phyloP scores from a whole-genome alignment of 2,888 invertebrate species.

The Cephus rjabovi region DNA sequence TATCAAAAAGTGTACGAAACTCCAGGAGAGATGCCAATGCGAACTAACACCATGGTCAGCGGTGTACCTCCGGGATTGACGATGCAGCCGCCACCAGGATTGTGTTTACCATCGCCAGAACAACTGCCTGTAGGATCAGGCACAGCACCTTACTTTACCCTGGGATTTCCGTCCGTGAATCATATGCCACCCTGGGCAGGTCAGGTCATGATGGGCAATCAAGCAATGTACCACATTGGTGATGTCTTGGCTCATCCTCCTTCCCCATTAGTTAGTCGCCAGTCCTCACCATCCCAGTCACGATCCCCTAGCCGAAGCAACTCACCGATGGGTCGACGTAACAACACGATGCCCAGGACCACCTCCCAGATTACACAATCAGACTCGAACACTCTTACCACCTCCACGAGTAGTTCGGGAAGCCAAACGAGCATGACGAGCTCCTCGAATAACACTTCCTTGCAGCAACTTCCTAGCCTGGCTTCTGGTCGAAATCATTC shows the following conservation, averaged over 20 bases:
- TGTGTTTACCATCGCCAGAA: conserved; percentile 58
- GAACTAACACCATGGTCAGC: conserved; percentile 54
- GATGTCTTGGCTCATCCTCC: conserved; percentile 68
- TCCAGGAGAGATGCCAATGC: conserved; percentile 56
- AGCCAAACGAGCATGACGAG: conserved; percentile 58
- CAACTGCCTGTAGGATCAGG: conserved; percentile 56
- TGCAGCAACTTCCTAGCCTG: conserved; percentile 46
- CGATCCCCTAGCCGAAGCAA: conserved; percentile 63
- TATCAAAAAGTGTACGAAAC: conserved; percentile 3
- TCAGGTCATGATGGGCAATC: conserved; percentile 59
- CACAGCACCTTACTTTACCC: conserved; percentile 53
- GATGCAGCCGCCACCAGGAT: conserved; percentile 59
- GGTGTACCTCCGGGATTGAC: conserved; percentile 58
- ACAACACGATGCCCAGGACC: conserved; percentile 65
- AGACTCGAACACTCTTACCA: conserved; percentile 49
- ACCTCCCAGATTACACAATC: conserved; percentile 57
- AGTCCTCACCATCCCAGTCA: conserved; percentile 84
- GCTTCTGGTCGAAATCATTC: conserved; percentile 40
- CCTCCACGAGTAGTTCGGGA: conserved; percentile 53
- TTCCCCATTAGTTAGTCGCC: conserved; percentile 79
- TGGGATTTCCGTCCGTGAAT: conserved; percentile 59
- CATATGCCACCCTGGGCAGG: conserved; percentile 60
- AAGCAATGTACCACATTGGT: conserved; percentile 58
- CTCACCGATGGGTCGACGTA: conserved; percentile 58
- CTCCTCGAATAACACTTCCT: conserved; percentile 52